phyloP scores from a whole-genome alignment of 1,140 invertebrate species.

The Stratiolaelaps scimitus region DNA sequence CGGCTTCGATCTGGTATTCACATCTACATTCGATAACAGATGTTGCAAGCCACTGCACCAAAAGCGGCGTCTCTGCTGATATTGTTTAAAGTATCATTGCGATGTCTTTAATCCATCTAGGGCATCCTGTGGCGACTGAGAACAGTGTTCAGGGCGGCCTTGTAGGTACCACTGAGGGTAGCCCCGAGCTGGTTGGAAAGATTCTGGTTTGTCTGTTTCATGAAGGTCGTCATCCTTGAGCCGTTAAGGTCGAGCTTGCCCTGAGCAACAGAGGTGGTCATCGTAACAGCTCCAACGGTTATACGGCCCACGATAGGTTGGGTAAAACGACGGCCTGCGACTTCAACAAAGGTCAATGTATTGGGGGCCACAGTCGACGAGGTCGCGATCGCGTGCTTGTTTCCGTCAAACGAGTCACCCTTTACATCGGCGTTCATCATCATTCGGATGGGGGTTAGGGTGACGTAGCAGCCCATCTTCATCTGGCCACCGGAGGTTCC shows the following conservation, averaged over 20 bases:
- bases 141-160: too few relatives aligned
- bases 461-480: constrained; percentile 22
- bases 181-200: background rate
- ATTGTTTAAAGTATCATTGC: too few relatives aligned
- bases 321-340: background rate
- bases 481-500: background rate
- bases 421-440: background rate
- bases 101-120: too few relatives aligned
- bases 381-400: background rate
- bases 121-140: too few relatives aligned
- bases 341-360: background rate
- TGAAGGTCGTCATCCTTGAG: background rate
- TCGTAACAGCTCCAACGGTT: background rate
- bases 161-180: too few relatives aligned
- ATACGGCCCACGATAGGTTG: background rate
- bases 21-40: too few relatives aligned
- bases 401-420: background rate
- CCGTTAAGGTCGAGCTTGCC: background rate
- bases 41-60: too few relatives aligned
- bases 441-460: background rate
- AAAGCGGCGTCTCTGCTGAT: too few relatives aligned
- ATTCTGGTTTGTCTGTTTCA: background rate
- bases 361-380: background rate
- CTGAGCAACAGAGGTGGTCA: background rate
- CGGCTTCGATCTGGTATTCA: too few relatives aligned